Percentiles rank a stretch among this genome's conserved stretches.
Evolutionary conservation across 2,797 vertebrate genomes (phyloP).

Genomic region (Tangara arthus): DNA sequence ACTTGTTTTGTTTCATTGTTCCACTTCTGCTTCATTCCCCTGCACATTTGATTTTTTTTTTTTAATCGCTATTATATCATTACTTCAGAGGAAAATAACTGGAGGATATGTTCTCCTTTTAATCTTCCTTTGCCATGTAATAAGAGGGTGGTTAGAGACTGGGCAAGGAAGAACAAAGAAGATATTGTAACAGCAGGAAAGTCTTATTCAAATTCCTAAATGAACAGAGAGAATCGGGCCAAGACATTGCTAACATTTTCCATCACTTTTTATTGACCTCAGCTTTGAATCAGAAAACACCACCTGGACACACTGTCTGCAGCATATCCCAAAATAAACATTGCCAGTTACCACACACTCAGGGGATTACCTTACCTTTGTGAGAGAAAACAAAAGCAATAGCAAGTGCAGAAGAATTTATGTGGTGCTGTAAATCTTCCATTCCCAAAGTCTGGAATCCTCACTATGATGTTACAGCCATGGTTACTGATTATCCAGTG

Average conservation of each 20-base stretch:
- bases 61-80: neutral
- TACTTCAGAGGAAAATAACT: constrained; percentile 21
- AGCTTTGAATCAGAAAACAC: constrained; percentile 15
- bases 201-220: neutral
- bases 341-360: neutral
- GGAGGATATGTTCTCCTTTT: neutral
- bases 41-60: neutral
- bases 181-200: neutral
- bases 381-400: neutral
- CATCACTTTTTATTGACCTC: constrained; percentile 17
- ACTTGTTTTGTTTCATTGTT: neutral
- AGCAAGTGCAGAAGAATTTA: neutral
- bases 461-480: neutral
- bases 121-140: neutral
- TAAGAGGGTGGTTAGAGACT: neutral
- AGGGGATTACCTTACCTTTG: constrained; percentile 7
- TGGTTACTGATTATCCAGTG: neutral
- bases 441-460: neutral
- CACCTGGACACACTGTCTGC: neutral
- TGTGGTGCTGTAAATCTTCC: neutral
- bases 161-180: neutral
- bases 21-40: neutral
- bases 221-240: neutral
- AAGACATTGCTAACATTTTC: constrained; percentile 29
- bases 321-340: neutral